phyloP scores from a whole-genome alignment of 2,888 invertebrate genomes.

The Rhogogaster chlorosoma region DNA sequence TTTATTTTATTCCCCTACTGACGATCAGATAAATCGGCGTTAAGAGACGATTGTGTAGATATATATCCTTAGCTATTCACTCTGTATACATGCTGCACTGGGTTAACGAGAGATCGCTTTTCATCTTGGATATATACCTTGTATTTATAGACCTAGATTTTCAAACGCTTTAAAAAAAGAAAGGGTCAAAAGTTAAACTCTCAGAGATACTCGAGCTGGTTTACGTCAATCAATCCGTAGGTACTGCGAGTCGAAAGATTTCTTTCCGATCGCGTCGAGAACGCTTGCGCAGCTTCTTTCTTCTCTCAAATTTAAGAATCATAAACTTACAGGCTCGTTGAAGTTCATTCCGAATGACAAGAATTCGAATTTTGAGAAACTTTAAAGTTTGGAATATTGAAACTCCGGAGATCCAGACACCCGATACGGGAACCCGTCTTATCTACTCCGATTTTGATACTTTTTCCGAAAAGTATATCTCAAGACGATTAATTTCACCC shows the following conservation, averaged over 20 bases:
- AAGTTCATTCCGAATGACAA: too few relatives aligned
- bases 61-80: background rate
- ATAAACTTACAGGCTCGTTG: background rate
- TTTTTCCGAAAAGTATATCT: too few relatives aligned
- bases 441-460: too few relatives aligned
- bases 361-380: too few relatives aligned
- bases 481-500: too few relatives aligned
- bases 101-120: constrained; percentile 38
- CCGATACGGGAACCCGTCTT: too few relatives aligned
- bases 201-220: background rate
- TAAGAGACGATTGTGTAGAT: constrained; percentile 12
- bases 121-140: constrained; percentile 31
- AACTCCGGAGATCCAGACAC: too few relatives aligned
- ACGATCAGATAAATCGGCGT: background rate
- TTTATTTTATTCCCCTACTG: constrained; percentile 17
- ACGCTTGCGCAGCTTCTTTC: background rate
- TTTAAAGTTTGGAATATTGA: too few relatives aligned
- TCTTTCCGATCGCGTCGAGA: too few relatives aligned
- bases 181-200: background rate
- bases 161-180: background rate
- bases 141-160: background rate
- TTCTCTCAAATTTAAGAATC: background rate
- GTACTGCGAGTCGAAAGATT: background rate
- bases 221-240: constrained; percentile 35
- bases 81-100: background rate